Conservation (phyloP, 2,113 vertebrate genomes). For the Neotoma lepida region DNA sequence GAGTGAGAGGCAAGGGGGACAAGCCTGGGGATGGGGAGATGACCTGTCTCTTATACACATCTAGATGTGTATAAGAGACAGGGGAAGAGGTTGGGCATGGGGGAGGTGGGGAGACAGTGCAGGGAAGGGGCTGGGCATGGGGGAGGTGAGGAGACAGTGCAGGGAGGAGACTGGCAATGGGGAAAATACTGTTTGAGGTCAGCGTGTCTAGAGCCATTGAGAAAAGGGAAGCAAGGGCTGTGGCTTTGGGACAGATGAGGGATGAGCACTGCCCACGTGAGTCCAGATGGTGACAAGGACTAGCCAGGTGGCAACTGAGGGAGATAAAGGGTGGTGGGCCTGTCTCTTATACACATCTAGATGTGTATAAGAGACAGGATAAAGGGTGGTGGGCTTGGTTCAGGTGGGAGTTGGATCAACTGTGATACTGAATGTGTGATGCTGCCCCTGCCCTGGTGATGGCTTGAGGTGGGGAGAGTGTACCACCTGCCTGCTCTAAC, state of each 20-base stretch:
- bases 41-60: too few relatives aligned
- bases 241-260: not conserved
- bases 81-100: too few relatives aligned
- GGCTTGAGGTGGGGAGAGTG: not conserved
- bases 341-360: too few relatives aligned
- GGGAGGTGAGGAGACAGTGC: not conserved
- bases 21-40: too few relatives aligned
- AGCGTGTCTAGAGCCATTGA: not conserved
- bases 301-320: not conserved
- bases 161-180: not conserved
- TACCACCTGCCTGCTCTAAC: not conserved
- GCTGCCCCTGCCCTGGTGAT: not conserved
- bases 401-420: not conserved
- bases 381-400: not conserved
- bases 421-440: too few relatives aligned
- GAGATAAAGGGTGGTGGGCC: not conserved
- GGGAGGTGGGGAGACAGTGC: too few relatives aligned
- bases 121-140: too few relatives aligned
- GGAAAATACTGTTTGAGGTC: not conserved
- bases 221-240: not conserved
- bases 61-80: too few relatives aligned
- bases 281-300: not conserved
- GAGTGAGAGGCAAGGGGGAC: not conserved
- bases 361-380: too few relatives aligned
- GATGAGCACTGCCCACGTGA: too few relatives aligned